Base-by-base conservation (phyloP, 1,140 invertebrate genomes). In the Drosophila bocqueti region DNA sequence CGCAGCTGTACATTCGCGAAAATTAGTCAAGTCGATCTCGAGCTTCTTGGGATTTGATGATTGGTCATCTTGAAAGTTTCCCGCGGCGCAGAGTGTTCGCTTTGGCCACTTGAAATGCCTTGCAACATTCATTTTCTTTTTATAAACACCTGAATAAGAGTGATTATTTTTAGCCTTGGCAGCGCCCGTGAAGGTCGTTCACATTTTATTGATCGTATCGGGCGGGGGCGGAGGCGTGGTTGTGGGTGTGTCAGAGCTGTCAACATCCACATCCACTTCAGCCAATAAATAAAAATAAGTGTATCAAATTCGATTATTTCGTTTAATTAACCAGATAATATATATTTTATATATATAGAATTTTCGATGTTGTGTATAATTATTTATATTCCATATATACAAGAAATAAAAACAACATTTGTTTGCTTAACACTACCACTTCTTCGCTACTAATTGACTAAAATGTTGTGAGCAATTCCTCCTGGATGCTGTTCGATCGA, bases 401-500 rank as follows among this genome's bases (percentile, higher is more conserved):
- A 79, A 79, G 75, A 79, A 79, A 79, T 63, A 71, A 72, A 79
- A 79, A 71, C 76, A 79, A 79, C 76, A 79, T 79, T 72, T 49
- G 26, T n/a, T 59, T n/a, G 24, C 74, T 69, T 77, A 60, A 69
- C 55, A 77, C 64, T 78, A 78, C 64, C 76, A 78, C 75, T 71
- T 78, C 57, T 71, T 78, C 57, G 63, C 24, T 67, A 42, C 60
- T 67, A 74, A 74, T 81, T 64, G 76, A 81, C 81, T 92, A 92
- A 92, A 91, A 92, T 58, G 91, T 92, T 76, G 96, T 96, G 77
- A 95, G 94, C 72, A 97, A 94, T 93, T 97, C 96, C 79, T 97
- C 96, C 92, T 96, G 95, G 94, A 97, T 96, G 94, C 96, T 97
- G 89, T 96, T 96, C 66, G 96, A 97, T 93, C 96, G 94, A 49